These are phyloP conservation scores for Sorex araneus DNA, from an alignment of 2,113 vertebrate species.

Conservation along the genomic window DNA sequence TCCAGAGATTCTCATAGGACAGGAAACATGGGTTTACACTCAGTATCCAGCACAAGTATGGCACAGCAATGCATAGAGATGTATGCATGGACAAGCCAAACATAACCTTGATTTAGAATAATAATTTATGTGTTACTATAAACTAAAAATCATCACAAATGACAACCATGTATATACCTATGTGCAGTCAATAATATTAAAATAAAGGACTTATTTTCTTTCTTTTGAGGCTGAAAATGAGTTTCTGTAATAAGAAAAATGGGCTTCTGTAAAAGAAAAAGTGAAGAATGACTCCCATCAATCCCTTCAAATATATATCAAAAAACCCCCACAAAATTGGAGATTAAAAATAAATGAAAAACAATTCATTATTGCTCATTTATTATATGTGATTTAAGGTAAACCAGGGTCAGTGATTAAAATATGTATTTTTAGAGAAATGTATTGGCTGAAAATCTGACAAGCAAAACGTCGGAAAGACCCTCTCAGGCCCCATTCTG, in stretches of 20 bases:
- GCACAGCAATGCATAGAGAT: background rate
- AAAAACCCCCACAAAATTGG: conserved; percentile 11
- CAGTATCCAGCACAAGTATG: background rate
- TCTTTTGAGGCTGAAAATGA: conserved; percentile 26
- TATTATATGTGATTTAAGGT: conserved; percentile 1
- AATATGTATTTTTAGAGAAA: conserved; percentile 49
- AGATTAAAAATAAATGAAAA: conserved; percentile 18
- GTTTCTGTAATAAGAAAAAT: background rate
- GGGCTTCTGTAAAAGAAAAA: background rate
- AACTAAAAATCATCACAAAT: conserved; percentile 15
- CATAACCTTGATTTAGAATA: background rate
- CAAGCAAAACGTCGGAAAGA: background rate
- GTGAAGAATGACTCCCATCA: background rate
- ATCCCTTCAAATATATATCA: conserved; percentile 22
- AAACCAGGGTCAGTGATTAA: conserved; percentile 9
- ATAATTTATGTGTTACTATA: background rate
- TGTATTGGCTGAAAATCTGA: conserved; percentile 24
- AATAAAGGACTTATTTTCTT: conserved; percentile 15
- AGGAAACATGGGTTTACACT: background rate
- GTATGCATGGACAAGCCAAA: background rate
- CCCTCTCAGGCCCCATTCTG: background rate
- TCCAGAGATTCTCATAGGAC: background rate
- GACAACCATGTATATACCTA: background rate
- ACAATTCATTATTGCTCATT: background rate
- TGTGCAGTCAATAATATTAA: background rate